Percentiles rank a stretch among this genome's conserved stretches.
Evolutionary conservation across 1,140 invertebrate species (phyloP).

Genomic region (Meloidogyne exigua): DNA sequence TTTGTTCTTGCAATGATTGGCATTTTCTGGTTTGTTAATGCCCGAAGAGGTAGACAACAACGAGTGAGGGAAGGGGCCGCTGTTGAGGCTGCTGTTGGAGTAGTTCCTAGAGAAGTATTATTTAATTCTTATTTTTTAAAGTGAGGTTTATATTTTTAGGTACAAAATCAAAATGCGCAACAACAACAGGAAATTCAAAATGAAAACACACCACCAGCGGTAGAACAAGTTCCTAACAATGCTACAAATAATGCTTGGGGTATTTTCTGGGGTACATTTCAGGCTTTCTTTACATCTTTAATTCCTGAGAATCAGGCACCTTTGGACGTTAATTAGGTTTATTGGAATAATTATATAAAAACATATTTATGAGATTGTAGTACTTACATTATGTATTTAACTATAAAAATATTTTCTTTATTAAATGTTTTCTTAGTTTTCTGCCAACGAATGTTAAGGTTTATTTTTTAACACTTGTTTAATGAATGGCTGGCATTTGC

Average conservation of each 20-base stretch:
- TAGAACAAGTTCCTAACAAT: not conserved
- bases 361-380: too few species aligned
- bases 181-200: not conserved
- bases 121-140: not conserved
- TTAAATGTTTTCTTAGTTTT: too few species aligned
- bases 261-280: conserved; percentile 6
- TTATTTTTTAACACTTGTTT: too few species aligned
- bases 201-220: not conserved
- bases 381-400: too few species aligned
- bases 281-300: conserved; percentile 27
- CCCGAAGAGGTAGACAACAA: not conserved
- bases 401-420: too few species aligned
- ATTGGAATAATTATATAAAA: too few species aligned
- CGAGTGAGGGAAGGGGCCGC: not conserved
- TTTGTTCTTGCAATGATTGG: conserved; percentile 1
- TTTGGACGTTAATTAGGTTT: conserved; percentile 19
- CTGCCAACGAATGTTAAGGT: too few species aligned
- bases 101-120: not conserved
- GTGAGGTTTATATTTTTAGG: not conserved
- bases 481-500: too few species aligned
- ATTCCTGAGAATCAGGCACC: conserved; percentile 20
- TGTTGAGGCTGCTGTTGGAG: not conserved
- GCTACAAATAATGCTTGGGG: not conserved
- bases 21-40: not conserved
- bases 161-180: not conserved